These are phyloP conservation scores for Volucella zonaria DNA, from an alignment of 2,888 invertebrate species.

Conservation along the genomic window DNA sequence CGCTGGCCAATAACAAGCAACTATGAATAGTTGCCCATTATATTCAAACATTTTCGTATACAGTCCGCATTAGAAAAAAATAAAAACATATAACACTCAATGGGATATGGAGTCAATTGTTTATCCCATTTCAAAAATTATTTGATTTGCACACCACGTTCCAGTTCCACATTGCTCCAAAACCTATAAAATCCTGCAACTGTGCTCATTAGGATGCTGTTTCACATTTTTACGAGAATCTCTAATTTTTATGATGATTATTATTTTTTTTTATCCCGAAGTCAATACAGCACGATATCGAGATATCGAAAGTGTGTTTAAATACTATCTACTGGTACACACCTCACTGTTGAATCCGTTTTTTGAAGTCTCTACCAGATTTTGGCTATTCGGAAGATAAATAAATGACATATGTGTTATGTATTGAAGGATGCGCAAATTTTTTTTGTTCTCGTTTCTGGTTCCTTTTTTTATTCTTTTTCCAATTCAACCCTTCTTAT, in stretches of 20 bases:
- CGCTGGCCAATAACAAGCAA: slow-evolving; percentile 25
- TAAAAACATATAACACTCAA: slow-evolving; percentile 17
- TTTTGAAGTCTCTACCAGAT: not conserved
- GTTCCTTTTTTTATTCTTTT: slow-evolving; percentile 6
- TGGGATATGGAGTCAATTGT: slow-evolving; percentile 34
- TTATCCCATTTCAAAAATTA: slow-evolving; percentile 55
- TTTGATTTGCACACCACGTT: slow-evolving; percentile 5
- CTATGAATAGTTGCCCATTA: slow-evolving; percentile 36
- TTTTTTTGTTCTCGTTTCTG: slow-evolving; percentile 18
- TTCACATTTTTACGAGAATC: slow-evolving; percentile 21
- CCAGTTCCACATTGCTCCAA: not conserved
- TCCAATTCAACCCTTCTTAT: slow-evolving; percentile 52
- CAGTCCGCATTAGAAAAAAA: slow-evolving; percentile 6
- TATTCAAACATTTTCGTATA: slow-evolving; percentile 50
- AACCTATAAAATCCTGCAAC: slow-evolving; percentile 51
- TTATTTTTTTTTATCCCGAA: slow-evolving; percentile 5
- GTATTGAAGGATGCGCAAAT: slow-evolving; percentile 47
- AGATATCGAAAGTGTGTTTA: not conserved
- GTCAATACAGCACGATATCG: slow-evolving; percentile 23
- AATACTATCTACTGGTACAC: slow-evolving; percentile 20
- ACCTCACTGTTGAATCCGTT: slow-evolving; percentile 54
- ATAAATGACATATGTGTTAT: slow-evolving; percentile 41
- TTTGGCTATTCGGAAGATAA: slow-evolving; percentile 33
- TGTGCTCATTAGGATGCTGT: slow-evolving; percentile 38
- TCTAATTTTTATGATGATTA: slow-evolving; percentile 50